Evolutionary conservation across 1,140 invertebrate species (phyloP).

Genomic region (Triops cancriformis): DNA sequence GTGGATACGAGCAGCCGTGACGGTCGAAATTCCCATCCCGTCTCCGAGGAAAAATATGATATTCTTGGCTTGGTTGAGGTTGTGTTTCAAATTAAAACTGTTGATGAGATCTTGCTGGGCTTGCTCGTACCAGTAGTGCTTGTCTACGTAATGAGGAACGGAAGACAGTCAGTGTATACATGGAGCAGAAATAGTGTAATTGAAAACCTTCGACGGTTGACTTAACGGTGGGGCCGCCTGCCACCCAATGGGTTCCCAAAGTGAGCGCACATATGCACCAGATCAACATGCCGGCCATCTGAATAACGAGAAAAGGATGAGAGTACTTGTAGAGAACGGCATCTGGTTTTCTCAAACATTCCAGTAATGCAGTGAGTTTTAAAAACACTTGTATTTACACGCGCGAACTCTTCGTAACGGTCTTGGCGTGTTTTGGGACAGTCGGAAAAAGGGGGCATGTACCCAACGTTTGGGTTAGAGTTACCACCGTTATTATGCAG

Average conservation of each 20-base stretch:
- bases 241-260: background rate
- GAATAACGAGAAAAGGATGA: slow-evolving; percentile 18
- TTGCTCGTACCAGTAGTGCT: slow-evolving; percentile 30
- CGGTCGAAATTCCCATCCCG: slow-evolving; percentile 84
- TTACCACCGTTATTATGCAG: too few relatives aligned
- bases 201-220: background rate
- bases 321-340: background rate
- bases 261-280: background rate
- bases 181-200: background rate
- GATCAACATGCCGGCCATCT: slow-evolving; percentile 16
- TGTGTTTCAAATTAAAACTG: slow-evolving; percentile 33
- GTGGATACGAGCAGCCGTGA: slow-evolving; percentile 74
- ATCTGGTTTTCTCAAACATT: background rate
- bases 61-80: slow-evolving; percentile 59
- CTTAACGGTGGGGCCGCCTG: background rate
- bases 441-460: too few relatives aligned
- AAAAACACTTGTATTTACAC: background rate
- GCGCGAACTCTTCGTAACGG: too few relatives aligned
- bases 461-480: too few relatives aligned
- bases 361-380: background rate
- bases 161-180: background rate
- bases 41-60: slow-evolving; percentile 87
- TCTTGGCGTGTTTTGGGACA: too few relatives aligned
- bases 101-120: slow-evolving; percentile 33
- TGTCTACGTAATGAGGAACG: slow-evolving; percentile 26